Evolutionary conservation across 2,888 invertebrate species (phyloP).

Genomic region (Chironomus tentans): DNA sequence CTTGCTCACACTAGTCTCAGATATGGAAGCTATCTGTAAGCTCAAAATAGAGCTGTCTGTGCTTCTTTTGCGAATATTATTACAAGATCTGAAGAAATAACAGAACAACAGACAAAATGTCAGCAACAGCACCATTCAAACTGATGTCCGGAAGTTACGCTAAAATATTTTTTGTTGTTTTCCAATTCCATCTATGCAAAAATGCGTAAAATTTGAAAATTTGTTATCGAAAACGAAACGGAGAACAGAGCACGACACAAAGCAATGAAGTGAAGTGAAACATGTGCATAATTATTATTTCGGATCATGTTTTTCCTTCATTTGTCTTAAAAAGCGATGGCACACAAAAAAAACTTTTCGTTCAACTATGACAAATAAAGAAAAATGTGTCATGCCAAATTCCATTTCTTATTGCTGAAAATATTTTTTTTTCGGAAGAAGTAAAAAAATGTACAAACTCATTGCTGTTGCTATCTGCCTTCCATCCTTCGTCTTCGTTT

Average conservation of each 20-base stretch:
- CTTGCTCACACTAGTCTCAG: too few relatives aligned
- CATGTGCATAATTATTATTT: slow-evolving; percentile 17
- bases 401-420: neutral
- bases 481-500: neutral
- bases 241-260: too few relatives aligned
- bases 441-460: slow-evolving; percentile 7
- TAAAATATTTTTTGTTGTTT: neutral
- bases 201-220: slow-evolving; percentile 1
- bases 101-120: neutral
- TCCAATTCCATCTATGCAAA: neutral
- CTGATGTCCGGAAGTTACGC: too few relatives aligned
- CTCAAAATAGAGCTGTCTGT: too few relatives aligned
- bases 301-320: slow-evolving; percentile 16
- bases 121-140: neutral
- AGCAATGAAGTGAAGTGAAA: too few relatives aligned
- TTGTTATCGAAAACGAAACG: too few relatives aligned
- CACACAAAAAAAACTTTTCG: neutral
- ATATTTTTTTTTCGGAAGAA: too few relatives aligned
- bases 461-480: neutral
- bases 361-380: slow-evolving; percentile 1
- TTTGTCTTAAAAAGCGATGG: slow-evolving; percentile 3
- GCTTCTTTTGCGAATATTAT: too few relatives aligned
- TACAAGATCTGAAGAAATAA: too few relatives aligned
- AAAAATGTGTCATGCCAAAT: slow-evolving; percentile 23
- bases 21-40: too few relatives aligned